Evolutionary conservation across 2,888 invertebrate genomes (phyloP).

Genomic region (Campoplex nolae): DNA sequence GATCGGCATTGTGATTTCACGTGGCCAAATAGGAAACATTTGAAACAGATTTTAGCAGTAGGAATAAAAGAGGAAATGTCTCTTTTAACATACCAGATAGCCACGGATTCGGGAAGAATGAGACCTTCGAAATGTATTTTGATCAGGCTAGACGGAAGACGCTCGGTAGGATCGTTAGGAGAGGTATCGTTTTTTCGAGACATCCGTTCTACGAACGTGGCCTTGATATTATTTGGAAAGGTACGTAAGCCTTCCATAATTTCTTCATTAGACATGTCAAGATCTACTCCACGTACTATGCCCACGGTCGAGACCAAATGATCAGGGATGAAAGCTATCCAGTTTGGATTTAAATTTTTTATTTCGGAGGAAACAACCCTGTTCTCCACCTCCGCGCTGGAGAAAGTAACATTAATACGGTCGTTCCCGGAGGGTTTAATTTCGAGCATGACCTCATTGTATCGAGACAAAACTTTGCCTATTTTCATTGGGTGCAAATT

Average conservation of each 20-base stretch:
- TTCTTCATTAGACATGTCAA: background rate
- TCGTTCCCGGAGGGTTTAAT: background rate
- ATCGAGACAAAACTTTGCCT: too few relatives aligned
- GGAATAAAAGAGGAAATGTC: background rate
- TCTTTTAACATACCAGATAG: constrained; percentile 7
- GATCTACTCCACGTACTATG: background rate
- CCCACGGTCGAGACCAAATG: background rate
- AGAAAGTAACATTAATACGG: background rate
- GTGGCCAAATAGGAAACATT: background rate
- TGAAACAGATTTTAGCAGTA: background rate
- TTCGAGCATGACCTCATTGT: background rate
- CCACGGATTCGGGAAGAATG: background rate
- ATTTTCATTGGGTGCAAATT: too few relatives aligned
- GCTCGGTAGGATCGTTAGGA: too few relatives aligned
- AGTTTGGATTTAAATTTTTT: background rate
- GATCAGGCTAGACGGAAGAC: too few relatives aligned
- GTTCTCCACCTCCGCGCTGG: background rate
- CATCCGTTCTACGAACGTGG: too few relatives aligned
- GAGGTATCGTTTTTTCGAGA: too few relatives aligned
- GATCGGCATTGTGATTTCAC: background rate
- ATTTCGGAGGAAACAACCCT: background rate
- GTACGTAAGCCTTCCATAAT: background rate
- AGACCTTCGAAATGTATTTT: background rate
- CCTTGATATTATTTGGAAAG: too few relatives aligned
- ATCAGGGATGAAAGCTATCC: background rate